Evolutionary conservation across 2,888 invertebrate species (phyloP).

Genomic region (Nephrocerus scutellatus): DNA sequence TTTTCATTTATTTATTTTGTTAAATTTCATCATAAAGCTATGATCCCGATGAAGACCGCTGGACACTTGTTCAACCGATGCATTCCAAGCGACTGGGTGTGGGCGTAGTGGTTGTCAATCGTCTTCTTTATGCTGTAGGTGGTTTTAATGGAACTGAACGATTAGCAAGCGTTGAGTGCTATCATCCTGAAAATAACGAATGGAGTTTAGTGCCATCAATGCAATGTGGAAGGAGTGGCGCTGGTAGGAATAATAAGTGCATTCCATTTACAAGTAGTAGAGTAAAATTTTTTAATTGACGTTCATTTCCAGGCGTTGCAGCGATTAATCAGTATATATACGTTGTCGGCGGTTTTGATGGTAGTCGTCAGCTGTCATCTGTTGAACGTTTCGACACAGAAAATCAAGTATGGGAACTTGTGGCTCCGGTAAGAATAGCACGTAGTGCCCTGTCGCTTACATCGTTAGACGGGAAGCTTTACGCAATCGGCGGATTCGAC

Average conservation of each 20-base stretch:
- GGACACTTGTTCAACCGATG: constrained; percentile 72
- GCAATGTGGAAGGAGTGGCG: constrained; percentile 73
- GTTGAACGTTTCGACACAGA: constrained; percentile 87
- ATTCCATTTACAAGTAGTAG: neutral
- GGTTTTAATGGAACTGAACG: constrained; percentile 80
- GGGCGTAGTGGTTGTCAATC: constrained; percentile 71
- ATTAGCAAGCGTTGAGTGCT: constrained; percentile 76
- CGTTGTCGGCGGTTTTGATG: constrained; percentile 94
- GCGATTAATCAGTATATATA: constrained; percentile 80
- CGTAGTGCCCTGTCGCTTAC: constrained; percentile 84
- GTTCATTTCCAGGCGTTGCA: constrained; percentile 59
- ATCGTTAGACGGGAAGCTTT: constrained; percentile 77
- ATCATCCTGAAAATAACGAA: constrained; percentile 85
- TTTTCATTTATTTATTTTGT: too few relatives aligned
- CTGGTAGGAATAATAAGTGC: constrained; percentile 52
- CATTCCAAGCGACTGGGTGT: constrained; percentile 71
- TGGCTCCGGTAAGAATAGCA: constrained; percentile 68
- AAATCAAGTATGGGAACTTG: constrained; percentile 69
- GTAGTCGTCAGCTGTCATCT: constrained; percentile 67
- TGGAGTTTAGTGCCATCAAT: constrained; percentile 79
- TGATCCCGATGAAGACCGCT: constrained; percentile 77
- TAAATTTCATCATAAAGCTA: too few relatives aligned
- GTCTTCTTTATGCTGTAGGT: constrained; percentile 74
- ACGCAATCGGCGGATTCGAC: constrained; percentile 90
- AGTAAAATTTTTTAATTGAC: neutral